These are phyloP conservation scores for Vultur gryphus DNA, from an alignment of 2,797 vertebrate species.

Conservation along the genomic window DNA sequence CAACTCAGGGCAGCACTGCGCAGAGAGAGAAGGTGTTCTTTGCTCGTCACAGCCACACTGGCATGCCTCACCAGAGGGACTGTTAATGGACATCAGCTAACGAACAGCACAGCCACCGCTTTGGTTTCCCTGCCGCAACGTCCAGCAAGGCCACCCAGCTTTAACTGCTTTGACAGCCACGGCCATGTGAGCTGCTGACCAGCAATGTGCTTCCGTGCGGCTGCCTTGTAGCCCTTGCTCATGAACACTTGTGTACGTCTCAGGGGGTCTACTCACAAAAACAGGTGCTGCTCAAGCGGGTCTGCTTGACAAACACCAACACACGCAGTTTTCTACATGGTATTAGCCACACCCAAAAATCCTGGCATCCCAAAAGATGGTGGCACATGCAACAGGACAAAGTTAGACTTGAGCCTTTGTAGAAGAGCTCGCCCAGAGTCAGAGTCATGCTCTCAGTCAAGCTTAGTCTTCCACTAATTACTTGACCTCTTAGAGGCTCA, in stretches of 20 bases:
- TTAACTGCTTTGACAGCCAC: not conserved
- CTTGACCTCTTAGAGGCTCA: not conserved
- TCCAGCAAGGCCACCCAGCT: not conserved
- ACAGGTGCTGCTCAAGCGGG: not conserved
- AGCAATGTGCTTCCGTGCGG: not conserved
- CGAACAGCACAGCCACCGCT: not conserved
- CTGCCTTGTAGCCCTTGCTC: not conserved
- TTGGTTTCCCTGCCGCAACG: not conserved
- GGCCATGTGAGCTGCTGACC: not conserved
- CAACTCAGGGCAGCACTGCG: not conserved
- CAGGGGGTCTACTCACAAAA: not conserved
- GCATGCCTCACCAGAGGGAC: not conserved
- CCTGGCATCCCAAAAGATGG: not conserved
- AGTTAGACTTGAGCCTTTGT: not conserved
- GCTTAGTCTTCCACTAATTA: not conserved
- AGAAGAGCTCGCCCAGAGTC: not conserved
- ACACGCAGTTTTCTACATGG: fast-evolving
- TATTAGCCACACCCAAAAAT: not conserved
- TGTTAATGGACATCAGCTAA: not conserved
- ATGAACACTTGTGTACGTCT: not conserved
- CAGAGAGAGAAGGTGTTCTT: not conserved
- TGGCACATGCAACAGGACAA: not conserved
- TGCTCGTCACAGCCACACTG: not conserved
- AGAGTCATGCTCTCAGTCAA: not conserved
- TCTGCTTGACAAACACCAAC: not conserved